These are phyloP conservation scores for Epicauta chinensis DNA, from an alignment of 1,140 invertebrate genomes.

Conservation along the genomic window DNA sequence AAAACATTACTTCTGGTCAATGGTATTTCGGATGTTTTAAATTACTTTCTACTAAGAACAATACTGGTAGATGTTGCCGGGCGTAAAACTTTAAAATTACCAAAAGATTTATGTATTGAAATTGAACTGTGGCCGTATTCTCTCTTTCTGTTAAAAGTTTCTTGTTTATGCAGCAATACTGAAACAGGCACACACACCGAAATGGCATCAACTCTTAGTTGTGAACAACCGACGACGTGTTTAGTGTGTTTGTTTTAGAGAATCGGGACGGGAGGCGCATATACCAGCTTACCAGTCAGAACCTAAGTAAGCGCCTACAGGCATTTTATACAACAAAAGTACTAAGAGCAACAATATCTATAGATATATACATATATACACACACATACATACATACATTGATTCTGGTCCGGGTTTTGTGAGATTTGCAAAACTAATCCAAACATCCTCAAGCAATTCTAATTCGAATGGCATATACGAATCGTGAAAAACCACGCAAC, in stretches of 20 bases:
- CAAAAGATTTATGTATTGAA: too few relatives aligned
- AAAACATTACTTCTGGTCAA: constrained; percentile 28
- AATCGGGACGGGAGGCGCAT: constrained; percentile 5
- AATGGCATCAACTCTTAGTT: constrained; percentile 9
- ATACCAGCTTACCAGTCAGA: constrained; percentile 15
- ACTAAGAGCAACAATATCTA: constrained; percentile 30
- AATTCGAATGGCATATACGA: constrained; percentile 26
- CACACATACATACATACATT: constrained; percentile 6
- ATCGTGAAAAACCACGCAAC: too few relatives aligned
- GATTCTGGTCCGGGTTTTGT: constrained; percentile 26
- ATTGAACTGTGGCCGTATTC: too few relatives aligned
- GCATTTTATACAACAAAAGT: constrained; percentile 1
- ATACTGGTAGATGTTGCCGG: too few relatives aligned
- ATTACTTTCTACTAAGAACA: too few relatives aligned
- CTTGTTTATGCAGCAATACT: background rate
- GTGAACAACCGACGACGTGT: constrained; percentile 25
- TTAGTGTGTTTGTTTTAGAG: constrained; percentile 28
- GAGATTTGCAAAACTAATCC: constrained; percentile 26
- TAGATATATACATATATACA: too few relatives aligned
- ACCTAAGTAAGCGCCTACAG: constrained; percentile 32
- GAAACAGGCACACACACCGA: background rate
- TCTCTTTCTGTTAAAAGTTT: constrained; percentile 2
- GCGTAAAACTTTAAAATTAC: too few relatives aligned
- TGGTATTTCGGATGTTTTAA: too few relatives aligned
- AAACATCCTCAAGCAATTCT: constrained; percentile 30